Evolutionary conservation across 2,113 vertebrate genomes (phyloP).

Genomic region (Poeciliopsis turrubarensis): DNA sequence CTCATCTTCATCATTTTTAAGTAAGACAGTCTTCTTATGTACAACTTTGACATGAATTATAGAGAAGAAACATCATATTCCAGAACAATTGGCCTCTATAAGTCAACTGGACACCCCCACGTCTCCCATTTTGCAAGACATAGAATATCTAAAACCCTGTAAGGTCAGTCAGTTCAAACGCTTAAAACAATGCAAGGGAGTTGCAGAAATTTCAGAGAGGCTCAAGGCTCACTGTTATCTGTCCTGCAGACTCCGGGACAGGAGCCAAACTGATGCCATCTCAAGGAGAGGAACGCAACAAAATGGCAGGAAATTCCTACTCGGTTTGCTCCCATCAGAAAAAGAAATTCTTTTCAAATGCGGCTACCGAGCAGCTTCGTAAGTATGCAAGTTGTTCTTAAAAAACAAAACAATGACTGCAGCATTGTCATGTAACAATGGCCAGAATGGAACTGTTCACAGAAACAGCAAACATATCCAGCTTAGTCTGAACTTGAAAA

Average conservation of each 20-base stretch:
- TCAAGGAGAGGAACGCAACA: conserved; percentile 61
- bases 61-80: not conserved
- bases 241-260: conserved; percentile 60
- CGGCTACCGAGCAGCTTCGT: conserved; percentile 42
- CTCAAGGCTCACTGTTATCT: conserved; percentile 58
- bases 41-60: not conserved
- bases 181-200: conserved; percentile 37
- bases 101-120: not conserved
- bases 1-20: not conserved
- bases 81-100: not conserved
- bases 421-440: not conserved
- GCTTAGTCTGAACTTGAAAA: not conserved
- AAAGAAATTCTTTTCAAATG: conserved; percentile 51
- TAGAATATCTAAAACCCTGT: not conserved
- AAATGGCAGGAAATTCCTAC: conserved; percentile 79
- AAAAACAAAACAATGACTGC: not conserved
- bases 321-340: conserved; percentile 52
- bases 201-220: conserved; percentile 42
- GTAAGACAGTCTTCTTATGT: not conserved
- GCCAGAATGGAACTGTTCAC: not conserved
- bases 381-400: conserved; percentile 26
- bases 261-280: conserved; percentile 68
- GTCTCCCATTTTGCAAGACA: not conserved
- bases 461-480: not conserved
- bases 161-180: conserved; percentile 41